Conservation (phyloP, 2,888 invertebrate genomes). For the Trachelus tabidus region DNA sequence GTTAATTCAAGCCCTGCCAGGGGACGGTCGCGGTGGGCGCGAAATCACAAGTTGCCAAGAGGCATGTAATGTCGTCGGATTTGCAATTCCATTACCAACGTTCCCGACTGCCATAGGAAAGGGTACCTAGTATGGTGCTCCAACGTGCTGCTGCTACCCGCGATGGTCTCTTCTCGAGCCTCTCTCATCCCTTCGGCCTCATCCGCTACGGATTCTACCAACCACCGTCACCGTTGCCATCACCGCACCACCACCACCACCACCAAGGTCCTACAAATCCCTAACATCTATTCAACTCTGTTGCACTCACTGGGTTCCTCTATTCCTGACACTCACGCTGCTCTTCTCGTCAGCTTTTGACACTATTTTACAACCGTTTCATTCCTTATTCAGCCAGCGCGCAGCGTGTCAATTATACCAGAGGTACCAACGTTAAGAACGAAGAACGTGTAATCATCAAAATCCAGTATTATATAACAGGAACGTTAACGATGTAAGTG, state of each 20-base stretch:
- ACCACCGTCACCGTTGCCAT: not conserved
- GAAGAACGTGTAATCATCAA: not conserved
- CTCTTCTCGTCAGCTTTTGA: not conserved
- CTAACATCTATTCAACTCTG: not conserved
- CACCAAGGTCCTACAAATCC: not conserved
- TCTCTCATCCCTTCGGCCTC: constrained; percentile 7
- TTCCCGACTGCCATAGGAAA: constrained; percentile 35
- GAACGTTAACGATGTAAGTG: not conserved
- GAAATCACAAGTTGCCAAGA: constrained; percentile 63
- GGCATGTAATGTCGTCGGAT: constrained; percentile 62
- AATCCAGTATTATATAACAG: not conserved
- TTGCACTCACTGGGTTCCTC: not conserved
- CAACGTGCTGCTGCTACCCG: not conserved
- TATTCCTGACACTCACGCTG: not conserved
- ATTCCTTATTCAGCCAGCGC: not conserved
- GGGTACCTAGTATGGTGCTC: not conserved
- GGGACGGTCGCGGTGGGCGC: constrained; percentile 40
- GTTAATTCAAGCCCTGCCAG: not conserved
- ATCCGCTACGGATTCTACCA: constrained; percentile 11
- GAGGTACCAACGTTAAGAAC: not conserved
- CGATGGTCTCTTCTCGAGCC: not conserved
- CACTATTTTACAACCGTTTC: not conserved
- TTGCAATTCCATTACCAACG: constrained; percentile 61
- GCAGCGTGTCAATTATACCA: not conserved
- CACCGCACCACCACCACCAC: not conserved